Evolutionary conservation across 2,797 vertebrate species (phyloP).

Genomic region (Coracias cyanogaster): DNA sequence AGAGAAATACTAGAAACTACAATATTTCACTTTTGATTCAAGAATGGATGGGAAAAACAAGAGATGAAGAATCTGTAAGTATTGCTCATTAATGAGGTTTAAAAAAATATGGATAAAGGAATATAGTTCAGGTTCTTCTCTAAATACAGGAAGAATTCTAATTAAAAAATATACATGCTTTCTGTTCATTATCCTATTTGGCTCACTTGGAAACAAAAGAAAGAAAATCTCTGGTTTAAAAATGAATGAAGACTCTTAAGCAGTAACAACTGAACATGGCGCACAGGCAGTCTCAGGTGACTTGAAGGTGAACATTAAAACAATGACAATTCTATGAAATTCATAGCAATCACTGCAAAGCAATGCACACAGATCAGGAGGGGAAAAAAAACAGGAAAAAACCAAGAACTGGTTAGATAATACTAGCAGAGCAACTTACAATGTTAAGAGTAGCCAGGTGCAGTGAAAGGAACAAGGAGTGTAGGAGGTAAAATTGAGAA

Average conservation of each 20-base stretch:
- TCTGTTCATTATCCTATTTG: neutral
- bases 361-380: neutral
- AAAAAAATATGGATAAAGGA: neutral
- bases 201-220: constrained; percentile 6
- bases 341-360: constrained; percentile 18
- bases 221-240: constrained; percentile 16
- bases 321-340: neutral
- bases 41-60: neutral
- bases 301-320: constrained; percentile 7
- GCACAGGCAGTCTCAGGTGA: neutral
- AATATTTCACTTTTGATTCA: neutral
- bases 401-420: neutral
- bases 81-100: neutral
- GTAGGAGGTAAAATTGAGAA: neutral
- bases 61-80: neutral
- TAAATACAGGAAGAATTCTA: neutral
- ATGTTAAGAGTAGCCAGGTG: constrained; percentile 15
- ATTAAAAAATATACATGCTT: constrained; percentile 28
- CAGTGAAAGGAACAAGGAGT: neutral
- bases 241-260: neutral
- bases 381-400: neutral
- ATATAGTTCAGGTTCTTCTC: neutral
- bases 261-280: neutral
- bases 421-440: neutral
- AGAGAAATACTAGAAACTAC: neutral